Evolutionary conservation across 2,888 invertebrate genomes (phyloP), one percentile per base, ranked within the genome.

Genomic region (Bellardia pandia): DNA sequence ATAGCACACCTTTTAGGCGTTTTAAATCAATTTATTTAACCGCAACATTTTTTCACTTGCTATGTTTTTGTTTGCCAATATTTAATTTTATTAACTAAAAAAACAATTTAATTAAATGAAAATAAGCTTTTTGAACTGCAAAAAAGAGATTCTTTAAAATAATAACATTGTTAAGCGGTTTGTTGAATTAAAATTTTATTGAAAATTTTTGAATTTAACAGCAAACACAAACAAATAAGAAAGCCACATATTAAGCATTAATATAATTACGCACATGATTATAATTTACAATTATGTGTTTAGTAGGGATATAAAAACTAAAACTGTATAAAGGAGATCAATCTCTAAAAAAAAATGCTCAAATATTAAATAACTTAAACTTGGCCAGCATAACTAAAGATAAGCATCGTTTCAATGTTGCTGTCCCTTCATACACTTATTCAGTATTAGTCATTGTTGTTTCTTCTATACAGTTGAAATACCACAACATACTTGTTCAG

Each of bases 21-120:
- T 58, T 62, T 74, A 33, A 33, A 75, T 75, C 48, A 62, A 85
- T 76, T 75, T 69, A 75, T 75, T 80, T 80, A 6, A 79, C 75
- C 85, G 14, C 79, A 79, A 74, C 30, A 48, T 2, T 33, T 45
- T 14, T 56, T 64, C 11, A n/a, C 13, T 45, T 45, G 45, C 45
- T n/a, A 23, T 23, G 9, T 56, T 30, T 51, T 53, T 37, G 37
- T 56, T 42, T 11, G 58, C 33, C 5, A n/a, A 3, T 30, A 40
- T 48, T 58, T 30, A 37, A 81, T 81, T 62, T 66, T 9, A 78
- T 48, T 60, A 60, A 72, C 13, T 33, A 23, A 23, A 80, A 72
- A 81, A 58, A 37, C 62, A 53, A 60, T 80, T 69, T 75, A 75
- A 80, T 85, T 69, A 80, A 76, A 80, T 40, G 1, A 33, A 16